Percentiles rank a stretch among this genome's conserved stretches.
Evolutionary conservation across 2,113 vertebrate genomes (phyloP).

Genomic region (Progne subis): DNA sequence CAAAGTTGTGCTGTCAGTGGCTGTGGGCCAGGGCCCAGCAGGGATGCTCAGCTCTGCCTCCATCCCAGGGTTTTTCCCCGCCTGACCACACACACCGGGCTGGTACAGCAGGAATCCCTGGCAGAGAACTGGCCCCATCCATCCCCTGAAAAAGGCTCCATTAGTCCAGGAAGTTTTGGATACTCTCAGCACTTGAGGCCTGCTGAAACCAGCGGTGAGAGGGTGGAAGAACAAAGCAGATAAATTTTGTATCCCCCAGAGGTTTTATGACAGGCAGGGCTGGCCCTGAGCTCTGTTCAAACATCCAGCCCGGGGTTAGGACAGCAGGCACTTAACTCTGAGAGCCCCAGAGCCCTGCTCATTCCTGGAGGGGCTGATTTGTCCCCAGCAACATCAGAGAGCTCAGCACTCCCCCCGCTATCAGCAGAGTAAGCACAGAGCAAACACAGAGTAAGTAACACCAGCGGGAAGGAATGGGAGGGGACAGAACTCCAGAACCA

Average conservation of each 20-base stretch:
- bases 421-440: not conserved
- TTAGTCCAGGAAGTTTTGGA: not conserved
- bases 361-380: not conserved
- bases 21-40: not conserved
- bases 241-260: not conserved
- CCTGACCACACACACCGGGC: not conserved
- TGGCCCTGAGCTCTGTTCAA: slow-evolving; percentile 34
- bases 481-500: not conserved
- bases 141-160: not conserved
- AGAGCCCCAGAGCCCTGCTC: not conserved
- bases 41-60: not conserved
- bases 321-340: not conserved
- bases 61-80: not conserved
- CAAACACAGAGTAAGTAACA: not conserved
- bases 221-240: slow-evolving; percentile 8
- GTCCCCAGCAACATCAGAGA: slow-evolving; percentile 28
- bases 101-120: not conserved
- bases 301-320: slow-evolving; percentile 2
- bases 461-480: not conserved
- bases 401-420: not conserved
- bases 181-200: not conserved
- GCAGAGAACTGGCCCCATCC: not conserved
- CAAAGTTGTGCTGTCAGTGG: fast-evolving
- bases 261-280: slow-evolving; percentile 1
- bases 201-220: not conserved